Evolutionary conservation across 2,888 invertebrate species (phyloP), one percentile per base, ranked within the genome.

Genomic region (Trichopoda pennipes): DNA sequence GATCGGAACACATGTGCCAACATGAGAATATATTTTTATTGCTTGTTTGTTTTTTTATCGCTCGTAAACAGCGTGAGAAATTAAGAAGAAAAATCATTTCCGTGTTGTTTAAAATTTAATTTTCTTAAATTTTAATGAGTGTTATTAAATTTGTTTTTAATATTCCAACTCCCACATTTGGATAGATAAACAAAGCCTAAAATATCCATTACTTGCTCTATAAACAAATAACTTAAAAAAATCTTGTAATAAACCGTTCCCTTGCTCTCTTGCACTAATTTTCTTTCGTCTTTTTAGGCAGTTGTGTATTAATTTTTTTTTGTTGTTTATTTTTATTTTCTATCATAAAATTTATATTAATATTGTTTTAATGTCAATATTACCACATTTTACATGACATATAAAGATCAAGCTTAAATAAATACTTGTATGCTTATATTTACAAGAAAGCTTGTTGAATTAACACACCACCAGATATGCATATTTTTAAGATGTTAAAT

Each of bases 351-450:
- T 17, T 42, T 14, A 28, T 63, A 53, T 53, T 73, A 44, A 55
- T 53, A 10, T 63, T 55, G n/a, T 73, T 76, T 68, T 56, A 68
- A 76, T 72, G 66, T 68, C 61, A 76, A 76, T 66, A 81, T 68
- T 81, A 81, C 66, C 72, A 76, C 58, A 80, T 75, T 58, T 74
- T 69, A 60, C 58, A 72, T 14, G 47, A 80, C 66, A 61, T 14
- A 73, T 66, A 47, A 72, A 78, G 44, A 68, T 68, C 76, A 69
- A 44, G 21, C 68, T 61, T 17, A 47, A 49, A 51, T 23, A 32
- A 42, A 63, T 16, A 44, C 4, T 7, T 47, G 10, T 61, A 35
- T 35, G n/a, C n/a, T n/a, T n/a, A n/a, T 28, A 28, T 1, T 1
- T 1, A 28, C 7, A 38, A 16, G 12, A 44, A 60, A 51, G 23